phyloP scores from a whole-genome alignment of 1,140 invertebrate genomes.

The Glomeris maerens region DNA sequence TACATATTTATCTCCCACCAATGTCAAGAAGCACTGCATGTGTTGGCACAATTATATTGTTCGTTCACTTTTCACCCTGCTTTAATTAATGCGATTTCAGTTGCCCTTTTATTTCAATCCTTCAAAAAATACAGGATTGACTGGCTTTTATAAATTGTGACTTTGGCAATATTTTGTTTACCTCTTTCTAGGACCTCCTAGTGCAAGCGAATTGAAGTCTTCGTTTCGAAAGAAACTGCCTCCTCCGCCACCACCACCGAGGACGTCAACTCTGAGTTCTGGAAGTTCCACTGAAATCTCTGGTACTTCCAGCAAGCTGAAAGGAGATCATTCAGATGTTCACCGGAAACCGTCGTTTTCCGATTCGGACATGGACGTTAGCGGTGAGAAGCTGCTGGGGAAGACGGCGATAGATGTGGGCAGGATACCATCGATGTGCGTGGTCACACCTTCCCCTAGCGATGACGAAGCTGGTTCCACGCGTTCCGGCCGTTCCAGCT shows the following conservation, averaged over 20 bases:
- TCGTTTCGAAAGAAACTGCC: constrained; percentile 7
- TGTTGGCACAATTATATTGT: too few relatives aligned
- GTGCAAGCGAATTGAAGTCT: too few relatives aligned
- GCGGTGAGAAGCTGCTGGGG: constrained; percentile 63
- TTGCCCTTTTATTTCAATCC: too few relatives aligned
- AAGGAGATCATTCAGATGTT: too few relatives aligned
- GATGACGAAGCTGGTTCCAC: constrained; percentile 50
- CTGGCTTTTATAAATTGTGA: too few relatives aligned
- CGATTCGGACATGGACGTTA: constrained; percentile 64
- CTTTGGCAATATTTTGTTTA: background rate
- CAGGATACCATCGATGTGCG: constrained; percentile 80
- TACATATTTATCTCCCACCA: too few relatives aligned
- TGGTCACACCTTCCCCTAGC: constrained; percentile 71
- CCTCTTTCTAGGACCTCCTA: too few relatives aligned
- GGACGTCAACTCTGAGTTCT: constrained; percentile 1
- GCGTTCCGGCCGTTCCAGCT: background rate
- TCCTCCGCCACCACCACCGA: constrained; percentile 19
- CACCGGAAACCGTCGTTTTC: constrained; percentile 34
- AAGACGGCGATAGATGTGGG: constrained; percentile 75
- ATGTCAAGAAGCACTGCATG: too few relatives aligned
- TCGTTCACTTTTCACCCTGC: too few relatives aligned
- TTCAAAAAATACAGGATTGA: too few relatives aligned
- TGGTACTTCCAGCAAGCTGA: background rate
- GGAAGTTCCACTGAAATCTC: background rate
- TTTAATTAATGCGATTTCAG: too few relatives aligned